Conservation (phyloP, 2,113 vertebrate genomes). For the Corydoras maculifer region DNA sequence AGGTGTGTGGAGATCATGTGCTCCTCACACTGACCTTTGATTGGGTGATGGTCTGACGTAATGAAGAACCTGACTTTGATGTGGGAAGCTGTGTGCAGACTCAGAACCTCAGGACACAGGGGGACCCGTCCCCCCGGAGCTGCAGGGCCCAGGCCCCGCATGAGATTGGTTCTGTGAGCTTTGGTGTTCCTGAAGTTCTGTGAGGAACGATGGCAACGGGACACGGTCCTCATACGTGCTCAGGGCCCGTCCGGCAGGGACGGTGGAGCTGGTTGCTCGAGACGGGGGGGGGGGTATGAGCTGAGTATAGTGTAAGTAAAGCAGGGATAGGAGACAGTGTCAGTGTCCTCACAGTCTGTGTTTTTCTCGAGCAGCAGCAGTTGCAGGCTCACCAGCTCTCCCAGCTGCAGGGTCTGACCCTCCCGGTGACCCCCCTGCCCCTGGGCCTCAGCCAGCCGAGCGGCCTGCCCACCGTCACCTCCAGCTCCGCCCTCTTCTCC, state of each 20-base stretch:
- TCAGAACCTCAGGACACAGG: no score
- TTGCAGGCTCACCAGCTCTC: constrained; percentile 96
- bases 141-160: no score
- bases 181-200: no score
- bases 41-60: not conserved
- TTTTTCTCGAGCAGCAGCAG: constrained; percentile 77
- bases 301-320: no score
- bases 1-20: not conserved
- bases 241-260: no score
- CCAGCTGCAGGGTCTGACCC: constrained; percentile 90
- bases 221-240: no score
- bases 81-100: no score
- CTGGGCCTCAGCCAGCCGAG: constrained; percentile 86
- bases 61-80: not conserved
- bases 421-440: constrained; percentile 86
- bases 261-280: no score
- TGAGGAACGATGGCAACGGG: no score
- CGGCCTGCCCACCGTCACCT: constrained; percentile 78
- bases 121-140: no score
- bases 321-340: not conserved
- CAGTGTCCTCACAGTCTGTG: not conserved
- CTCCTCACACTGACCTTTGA: not conserved
- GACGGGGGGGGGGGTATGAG: no score
- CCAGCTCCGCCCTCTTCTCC: constrained; percentile 86
- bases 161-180: no score